Evolutionary conservation across 2,113 vertebrate species (phyloP).

Genomic region (Cochlearius cochlearius): DNA sequence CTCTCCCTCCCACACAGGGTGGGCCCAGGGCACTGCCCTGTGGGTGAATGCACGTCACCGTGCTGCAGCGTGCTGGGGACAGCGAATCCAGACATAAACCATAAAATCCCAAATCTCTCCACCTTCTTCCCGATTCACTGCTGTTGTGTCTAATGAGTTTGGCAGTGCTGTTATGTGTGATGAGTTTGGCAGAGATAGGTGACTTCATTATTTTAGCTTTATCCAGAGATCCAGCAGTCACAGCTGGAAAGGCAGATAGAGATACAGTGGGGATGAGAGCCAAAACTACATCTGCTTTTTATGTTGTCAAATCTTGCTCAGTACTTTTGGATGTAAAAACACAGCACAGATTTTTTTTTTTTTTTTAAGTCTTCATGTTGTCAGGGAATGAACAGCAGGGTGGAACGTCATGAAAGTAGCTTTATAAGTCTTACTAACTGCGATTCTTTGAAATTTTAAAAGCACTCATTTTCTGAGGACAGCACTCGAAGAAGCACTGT

Average conservation of each 20-base stretch:
- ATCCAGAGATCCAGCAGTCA: background rate
- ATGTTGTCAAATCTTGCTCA: background rate
- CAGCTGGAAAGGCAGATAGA: background rate
- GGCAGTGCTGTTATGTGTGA: background rate
- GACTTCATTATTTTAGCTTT: background rate
- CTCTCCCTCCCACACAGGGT: background rate
- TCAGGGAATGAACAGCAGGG: background rate
- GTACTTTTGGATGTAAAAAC: background rate
- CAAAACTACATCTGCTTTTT: background rate
- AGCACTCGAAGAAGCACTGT: background rate
- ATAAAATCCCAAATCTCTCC: background rate
- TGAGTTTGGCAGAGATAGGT: background rate
- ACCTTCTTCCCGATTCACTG: background rate
- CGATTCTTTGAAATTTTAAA: background rate
- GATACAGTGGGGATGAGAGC: background rate
- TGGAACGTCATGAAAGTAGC: background rate
- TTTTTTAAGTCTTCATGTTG: background rate
- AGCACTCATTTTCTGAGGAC: background rate
- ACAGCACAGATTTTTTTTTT: background rate
- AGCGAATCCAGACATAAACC: background rate
- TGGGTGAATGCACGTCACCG: rapidly evolving
- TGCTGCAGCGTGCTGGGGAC: background rate
- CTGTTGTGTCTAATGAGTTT: background rate
- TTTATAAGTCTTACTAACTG: background rate
- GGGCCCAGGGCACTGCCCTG: background rate